phyloP scores from a whole-genome alignment of 2,113 vertebrate genomes.

The Leucoraja erinaceus region DNA sequence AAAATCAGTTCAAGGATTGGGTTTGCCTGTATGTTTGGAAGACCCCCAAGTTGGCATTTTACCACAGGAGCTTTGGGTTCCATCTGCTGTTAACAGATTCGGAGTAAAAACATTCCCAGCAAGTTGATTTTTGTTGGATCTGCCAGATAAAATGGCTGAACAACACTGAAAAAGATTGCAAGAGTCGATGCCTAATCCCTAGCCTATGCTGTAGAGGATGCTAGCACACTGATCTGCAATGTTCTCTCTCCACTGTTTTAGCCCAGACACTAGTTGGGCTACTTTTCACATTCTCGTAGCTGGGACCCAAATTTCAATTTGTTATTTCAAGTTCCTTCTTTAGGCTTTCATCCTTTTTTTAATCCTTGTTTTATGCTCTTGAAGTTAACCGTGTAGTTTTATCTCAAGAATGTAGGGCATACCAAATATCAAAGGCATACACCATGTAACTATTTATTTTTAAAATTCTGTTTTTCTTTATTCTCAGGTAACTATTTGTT shows the following conservation, averaged over 20 bases:
- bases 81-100: neutral
- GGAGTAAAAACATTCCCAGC: neutral
- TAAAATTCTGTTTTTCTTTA: neutral
- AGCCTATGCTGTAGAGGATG: neutral
- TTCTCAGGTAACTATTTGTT: neutral
- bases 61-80: neutral
- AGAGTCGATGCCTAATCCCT: neutral
- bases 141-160: neutral
- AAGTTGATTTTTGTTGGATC: slow-evolving; percentile 17
- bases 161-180: slow-evolving; percentile 13
- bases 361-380: neutral
- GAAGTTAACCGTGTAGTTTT: too few species aligned
- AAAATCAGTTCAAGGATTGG: neutral
- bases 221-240: neutral
- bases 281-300: neutral
- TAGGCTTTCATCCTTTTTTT: neutral
- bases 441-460: neutral
- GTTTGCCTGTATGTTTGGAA: neutral
- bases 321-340: too few species aligned
- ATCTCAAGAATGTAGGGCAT: neutral
- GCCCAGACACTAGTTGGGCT: neutral
- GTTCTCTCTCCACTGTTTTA: neutral
- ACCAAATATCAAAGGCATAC: neutral
- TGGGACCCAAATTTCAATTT: neutral
- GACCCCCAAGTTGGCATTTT: neutral